A percentile compares a stretch with the other conserved stretches of the same genome.
These are phyloP conservation scores for Tetragonula clypearis DNA, from an alignment of 1,140 invertebrate species.

Conservation along the genomic window DNA sequence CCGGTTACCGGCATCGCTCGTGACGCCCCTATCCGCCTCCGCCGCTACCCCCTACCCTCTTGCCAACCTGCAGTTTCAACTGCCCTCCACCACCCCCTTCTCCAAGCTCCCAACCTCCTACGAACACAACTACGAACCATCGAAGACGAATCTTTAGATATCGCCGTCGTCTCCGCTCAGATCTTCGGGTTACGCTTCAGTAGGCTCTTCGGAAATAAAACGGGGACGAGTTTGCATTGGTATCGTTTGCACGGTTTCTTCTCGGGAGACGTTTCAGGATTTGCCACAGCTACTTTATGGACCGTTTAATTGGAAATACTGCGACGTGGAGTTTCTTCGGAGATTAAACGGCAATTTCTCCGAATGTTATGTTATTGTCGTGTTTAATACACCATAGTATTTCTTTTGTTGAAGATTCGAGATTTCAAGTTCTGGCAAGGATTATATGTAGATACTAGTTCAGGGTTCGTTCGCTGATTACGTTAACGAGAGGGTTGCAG, in stretches of 20 bases:
- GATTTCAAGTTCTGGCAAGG: no score
- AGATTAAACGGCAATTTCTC: neutral
- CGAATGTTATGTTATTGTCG: no score
- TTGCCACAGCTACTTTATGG: neutral
- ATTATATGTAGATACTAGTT: neutral
- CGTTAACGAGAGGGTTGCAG: no score
- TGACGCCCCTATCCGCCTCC: conserved; percentile 51
- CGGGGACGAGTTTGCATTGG: conserved; percentile 39
- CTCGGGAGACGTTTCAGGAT: conserved; percentile 9
- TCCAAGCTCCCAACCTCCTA: conserved; percentile 11
- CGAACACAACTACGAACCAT: conserved; percentile 45
- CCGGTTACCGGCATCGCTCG: conserved; percentile 36
- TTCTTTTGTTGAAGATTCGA: neutral
- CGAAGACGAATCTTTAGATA: conserved; percentile 68
- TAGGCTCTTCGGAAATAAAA: conserved; percentile 53
- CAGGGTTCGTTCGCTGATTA: neutral
- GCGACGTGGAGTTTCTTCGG: neutral
- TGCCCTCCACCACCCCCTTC: conserved; percentile 30
- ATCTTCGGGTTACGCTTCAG: conserved; percentile 62
- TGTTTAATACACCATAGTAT: neutral
- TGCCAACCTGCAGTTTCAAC: conserved; percentile 1
- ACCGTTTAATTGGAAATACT: conserved; percentile 29
- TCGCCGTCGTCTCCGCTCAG: conserved; percentile 59
- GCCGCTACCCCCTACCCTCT: neutral
- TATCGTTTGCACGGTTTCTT: conserved; percentile 16